phyloP scores from a whole-genome alignment of 2,888 invertebrate genomes.

The Scaptomyza reducta region DNA sequence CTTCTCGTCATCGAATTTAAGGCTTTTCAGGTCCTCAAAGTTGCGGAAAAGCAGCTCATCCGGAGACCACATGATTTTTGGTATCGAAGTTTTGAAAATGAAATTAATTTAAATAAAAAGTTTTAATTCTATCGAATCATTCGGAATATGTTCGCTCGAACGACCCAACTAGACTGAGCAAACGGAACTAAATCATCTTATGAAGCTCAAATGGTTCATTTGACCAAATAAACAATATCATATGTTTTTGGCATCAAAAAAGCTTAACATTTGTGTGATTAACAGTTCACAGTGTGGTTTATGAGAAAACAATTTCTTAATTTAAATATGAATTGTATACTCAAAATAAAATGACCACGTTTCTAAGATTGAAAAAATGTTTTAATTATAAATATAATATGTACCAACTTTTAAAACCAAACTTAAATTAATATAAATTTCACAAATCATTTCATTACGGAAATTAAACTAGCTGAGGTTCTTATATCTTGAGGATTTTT shows the following conservation, averaged over 20 bases:
- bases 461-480: conserved; percentile 66
- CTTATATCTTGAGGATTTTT: conserved; percentile 7
- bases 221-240: conserved; percentile 14
- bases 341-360: background rate
- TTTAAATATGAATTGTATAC: too few species aligned
- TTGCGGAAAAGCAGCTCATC: conserved; percentile 78
- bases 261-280: background rate
- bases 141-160: conserved; percentile 15
- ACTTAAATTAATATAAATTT: background rate
- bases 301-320: background rate
- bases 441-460: conserved; percentile 33
- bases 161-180: conserved; percentile 11
- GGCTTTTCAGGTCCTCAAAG: conserved; percentile 76
- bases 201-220: conserved; percentile 14
- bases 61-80: conserved; percentile 51
- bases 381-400: background rate
- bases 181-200: background rate
- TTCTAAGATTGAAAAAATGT: background rate
- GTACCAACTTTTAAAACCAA: background rate
- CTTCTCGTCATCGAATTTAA: conserved; percentile 87
- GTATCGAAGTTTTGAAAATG: conserved; percentile 28
- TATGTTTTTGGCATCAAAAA: conserved; percentile 10
- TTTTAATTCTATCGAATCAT: conserved; percentile 7
- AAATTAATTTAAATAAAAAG: conserved; percentile 33
- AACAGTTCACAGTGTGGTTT: background rate